phyloP scores from a whole-genome alignment of 2,797 vertebrate genomes.

The Tragopan temminckii region DNA sequence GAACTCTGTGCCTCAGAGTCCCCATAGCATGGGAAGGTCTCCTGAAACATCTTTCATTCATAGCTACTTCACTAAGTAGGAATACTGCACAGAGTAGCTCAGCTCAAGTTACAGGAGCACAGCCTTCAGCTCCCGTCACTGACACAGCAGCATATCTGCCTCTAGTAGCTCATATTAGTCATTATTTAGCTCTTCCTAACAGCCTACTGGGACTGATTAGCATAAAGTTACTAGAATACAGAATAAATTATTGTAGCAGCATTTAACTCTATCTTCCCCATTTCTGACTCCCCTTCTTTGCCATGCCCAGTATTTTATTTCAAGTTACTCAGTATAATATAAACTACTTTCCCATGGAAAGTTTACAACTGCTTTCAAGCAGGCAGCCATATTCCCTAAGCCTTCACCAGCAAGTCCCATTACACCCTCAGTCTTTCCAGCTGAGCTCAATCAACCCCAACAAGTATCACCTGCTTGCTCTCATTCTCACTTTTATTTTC shows the following conservation, averaged over 20 bases:
- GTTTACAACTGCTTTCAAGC: neutral
- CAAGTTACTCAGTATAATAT: neutral
- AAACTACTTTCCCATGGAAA: neutral
- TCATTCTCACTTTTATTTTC: fast-evolving
- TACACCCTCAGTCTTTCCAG: fast-evolving
- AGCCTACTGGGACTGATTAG: fast-evolving
- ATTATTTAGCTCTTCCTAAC: neutral
- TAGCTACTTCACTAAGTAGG: neutral
- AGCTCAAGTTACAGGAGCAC: neutral
- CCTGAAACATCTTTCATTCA: neutral
- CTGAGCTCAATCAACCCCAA: neutral
- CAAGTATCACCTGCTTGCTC: fast-evolving
- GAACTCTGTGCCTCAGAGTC: neutral
- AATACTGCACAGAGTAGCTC: neutral
- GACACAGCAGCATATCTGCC: fast-evolving
- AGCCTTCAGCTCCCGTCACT: neutral
- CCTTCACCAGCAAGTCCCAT: fast-evolving
- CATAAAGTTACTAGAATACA: neutral
- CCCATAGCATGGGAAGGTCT: neutral
- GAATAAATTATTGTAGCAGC: neutral
- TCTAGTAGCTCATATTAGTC: neutral
- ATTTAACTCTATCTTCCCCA: neutral
- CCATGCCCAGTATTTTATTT: neutral
- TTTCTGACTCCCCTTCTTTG: neutral
- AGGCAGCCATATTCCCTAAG: neutral